Percentiles rank a stretch among this genome's conserved stretches.
phyloP scores from a whole-genome alignment of 2,888 invertebrate species.

The Ectemnius lituratus region DNA sequence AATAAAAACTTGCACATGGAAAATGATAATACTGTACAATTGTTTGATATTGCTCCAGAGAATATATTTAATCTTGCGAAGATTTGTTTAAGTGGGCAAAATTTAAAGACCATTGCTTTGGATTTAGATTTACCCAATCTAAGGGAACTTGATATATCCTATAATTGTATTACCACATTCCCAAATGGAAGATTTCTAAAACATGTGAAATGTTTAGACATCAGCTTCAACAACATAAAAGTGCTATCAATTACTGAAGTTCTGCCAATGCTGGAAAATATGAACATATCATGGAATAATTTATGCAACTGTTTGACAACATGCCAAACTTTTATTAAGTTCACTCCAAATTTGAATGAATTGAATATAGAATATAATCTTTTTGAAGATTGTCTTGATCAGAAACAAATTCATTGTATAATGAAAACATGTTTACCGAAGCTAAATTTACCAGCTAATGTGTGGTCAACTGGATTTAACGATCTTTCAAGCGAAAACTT shows the following conservation, averaged over 20 bases:
- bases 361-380: conserved; percentile 50
- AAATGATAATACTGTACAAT: conserved; percentile 19
- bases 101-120: conserved; percentile 41
- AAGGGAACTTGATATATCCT: conserved; percentile 51
- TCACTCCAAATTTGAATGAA: conserved; percentile 33
- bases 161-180: conserved; percentile 41
- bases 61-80: conserved; percentile 26
- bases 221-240: conserved; percentile 53
- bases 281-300: conserved; percentile 55
- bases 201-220: conserved; percentile 38
- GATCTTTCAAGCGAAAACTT: conserved; percentile 18
- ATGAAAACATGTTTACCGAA: conserved; percentile 19
- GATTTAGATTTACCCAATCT: conserved; percentile 45
- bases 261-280: conserved; percentile 29
- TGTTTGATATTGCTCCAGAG: background rate
- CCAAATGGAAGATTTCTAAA: conserved; percentile 39
- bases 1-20: conserved; percentile 10
- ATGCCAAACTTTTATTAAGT: conserved; percentile 32
- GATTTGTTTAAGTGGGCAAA: conserved; percentile 40
- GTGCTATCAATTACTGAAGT: conserved; percentile 23
- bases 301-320: conserved; percentile 31
- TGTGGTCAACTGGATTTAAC: conserved; percentile 4
- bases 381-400: conserved; percentile 41
- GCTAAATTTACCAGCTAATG: conserved; percentile 25
- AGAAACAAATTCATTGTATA: conserved; percentile 17